Conservation (phyloP, 2,113 vertebrate species). For the Chamaetylas fuelleborni region DNA sequence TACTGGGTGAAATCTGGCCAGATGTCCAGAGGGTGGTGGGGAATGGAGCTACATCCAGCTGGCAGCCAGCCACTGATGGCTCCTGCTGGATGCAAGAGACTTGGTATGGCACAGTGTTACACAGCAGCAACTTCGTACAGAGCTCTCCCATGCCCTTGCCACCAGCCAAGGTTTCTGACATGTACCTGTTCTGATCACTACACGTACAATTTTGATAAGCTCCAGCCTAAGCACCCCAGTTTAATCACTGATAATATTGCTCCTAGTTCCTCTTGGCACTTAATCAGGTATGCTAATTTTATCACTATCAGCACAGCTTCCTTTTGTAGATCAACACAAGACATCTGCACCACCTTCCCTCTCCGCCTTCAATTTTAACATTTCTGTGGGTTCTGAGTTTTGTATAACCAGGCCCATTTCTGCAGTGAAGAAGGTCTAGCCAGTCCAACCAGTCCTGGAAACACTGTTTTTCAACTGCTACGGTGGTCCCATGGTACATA, state of each 20-base stretch:
- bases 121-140: rapidly evolving
- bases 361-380: not conserved
- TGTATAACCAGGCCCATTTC: not conserved
- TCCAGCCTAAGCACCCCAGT: not conserved
- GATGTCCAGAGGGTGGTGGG: not conserved
- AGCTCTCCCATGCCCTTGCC: not conserved
- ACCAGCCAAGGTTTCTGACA: not conserved
- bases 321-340: not conserved
- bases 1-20: not conserved
- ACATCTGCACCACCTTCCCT: not conserved
- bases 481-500: not conserved
- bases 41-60: not conserved
- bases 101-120: not conserved
- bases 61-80: not conserved
- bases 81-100: not conserved
- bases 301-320: not conserved
- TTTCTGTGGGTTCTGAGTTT: not conserved
- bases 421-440: not conserved
- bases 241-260: not conserved
- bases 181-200: not conserved
- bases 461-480: not conserved
- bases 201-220: not conserved
- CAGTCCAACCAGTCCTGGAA: not conserved
- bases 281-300: not conserved
- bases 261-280: not conserved